A percentile compares a stretch with the other conserved stretches of the same genome.
Evolutionary conservation across 1,140 invertebrate genomes (phyloP).

Genomic region (Riptortus pedestris): DNA sequence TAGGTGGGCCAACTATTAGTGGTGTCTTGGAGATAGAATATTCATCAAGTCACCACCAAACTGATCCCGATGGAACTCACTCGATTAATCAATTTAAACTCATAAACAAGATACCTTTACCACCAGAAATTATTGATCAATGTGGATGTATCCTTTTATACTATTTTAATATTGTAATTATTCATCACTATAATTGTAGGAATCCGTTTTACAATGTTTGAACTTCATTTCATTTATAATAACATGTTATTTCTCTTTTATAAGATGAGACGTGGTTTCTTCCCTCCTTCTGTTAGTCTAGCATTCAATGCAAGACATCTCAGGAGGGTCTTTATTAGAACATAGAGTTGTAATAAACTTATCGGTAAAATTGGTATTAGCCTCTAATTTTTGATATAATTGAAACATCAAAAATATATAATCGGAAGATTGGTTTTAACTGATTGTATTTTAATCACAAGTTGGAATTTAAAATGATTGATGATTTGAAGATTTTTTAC

Average conservation of each 20-base stretch:
- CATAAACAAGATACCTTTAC: constrained; percentile 73
- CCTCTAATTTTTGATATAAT: no score
- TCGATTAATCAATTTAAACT: constrained; percentile 64
- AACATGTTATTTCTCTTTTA: no score
- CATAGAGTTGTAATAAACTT: background rate
- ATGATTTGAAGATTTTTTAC: no score
- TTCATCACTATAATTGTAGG: no score
- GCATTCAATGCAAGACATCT: background rate
- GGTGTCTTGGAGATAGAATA: constrained; percentile 85
- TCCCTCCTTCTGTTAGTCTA: background rate
- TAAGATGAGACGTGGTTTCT: no score
- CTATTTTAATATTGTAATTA: constrained; percentile 16
- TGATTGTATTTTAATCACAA: no score
- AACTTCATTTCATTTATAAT: no score
- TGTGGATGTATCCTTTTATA: constrained; percentile 73
- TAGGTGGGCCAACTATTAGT: constrained; percentile 63
- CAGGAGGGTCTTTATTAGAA: background rate
- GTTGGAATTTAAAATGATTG: no score
- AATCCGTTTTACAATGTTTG: no score
- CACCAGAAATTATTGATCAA: constrained; percentile 84
- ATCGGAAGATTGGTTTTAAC: no score
- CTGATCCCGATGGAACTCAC: background rate
- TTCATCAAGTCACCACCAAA: constrained; percentile 35
- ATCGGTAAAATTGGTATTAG: no score
- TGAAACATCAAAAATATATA: no score